Evolutionary conservation across 2,888 invertebrate genomes (phyloP).

Genomic region (Pemphredon lugubris): DNA sequence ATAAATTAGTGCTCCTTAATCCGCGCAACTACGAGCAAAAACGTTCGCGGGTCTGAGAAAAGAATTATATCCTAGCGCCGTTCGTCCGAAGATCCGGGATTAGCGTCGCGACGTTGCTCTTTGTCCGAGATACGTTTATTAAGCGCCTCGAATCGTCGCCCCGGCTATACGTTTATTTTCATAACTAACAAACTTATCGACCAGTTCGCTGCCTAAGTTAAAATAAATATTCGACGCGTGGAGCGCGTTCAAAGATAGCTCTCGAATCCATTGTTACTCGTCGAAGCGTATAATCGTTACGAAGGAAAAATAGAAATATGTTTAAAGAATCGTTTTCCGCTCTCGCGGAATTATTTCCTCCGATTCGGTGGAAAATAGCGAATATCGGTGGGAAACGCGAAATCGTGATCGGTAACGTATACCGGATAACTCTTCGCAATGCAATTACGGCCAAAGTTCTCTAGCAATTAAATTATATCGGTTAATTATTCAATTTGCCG

Average conservation of each 20-base stretch:
- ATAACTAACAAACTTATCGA: too few species aligned
- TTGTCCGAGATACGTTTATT: constrained; percentile 19
- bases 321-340: too few species aligned
- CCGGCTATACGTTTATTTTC: background rate
- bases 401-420: background rate
- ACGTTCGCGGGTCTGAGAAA: constrained; percentile 23
- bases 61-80: constrained; percentile 47
- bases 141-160: background rate
- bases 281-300: too few species aligned
- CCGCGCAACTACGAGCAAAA: constrained; percentile 48
- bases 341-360: too few species aligned
- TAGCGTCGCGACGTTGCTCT: constrained; percentile 61
- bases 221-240: too few species aligned
- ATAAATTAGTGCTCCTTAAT: constrained; percentile 62
- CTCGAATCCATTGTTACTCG: too few species aligned
- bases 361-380: too few species aligned
- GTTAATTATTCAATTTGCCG: constrained; percentile 44
- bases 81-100: constrained; percentile 56
- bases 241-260: too few species aligned
- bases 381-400: background rate
- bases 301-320: too few species aligned
- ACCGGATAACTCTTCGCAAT: background rate
- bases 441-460: constrained; percentile 20
- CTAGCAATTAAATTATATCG: constrained; percentile 23
- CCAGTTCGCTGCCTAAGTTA: too few species aligned